These are phyloP conservation scores for Hirtodrosophila duncani DNA, from an alignment of 2,888 invertebrate species.

Conservation along the genomic window DNA sequence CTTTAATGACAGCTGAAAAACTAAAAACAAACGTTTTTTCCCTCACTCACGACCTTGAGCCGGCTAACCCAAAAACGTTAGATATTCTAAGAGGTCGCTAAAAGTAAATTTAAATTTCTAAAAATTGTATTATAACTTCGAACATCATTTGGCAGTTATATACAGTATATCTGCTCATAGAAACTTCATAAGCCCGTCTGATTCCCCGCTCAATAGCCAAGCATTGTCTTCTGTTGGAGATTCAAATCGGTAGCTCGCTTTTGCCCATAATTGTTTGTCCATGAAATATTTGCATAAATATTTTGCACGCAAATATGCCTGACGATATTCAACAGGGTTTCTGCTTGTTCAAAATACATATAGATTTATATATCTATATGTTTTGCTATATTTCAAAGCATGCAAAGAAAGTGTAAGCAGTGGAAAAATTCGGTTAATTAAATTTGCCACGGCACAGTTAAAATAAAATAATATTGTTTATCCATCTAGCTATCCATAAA, in stretches of 20 bases:
- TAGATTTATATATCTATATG: too few species aligned
- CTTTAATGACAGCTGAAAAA: too few species aligned
- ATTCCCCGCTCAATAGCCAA: slow-evolving; percentile 18
- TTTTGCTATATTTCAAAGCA: too few species aligned
- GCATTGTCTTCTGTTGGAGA: slow-evolving; percentile 18
- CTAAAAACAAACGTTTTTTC: too few species aligned
- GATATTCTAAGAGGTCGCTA: too few species aligned
- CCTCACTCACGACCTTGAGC: too few species aligned
- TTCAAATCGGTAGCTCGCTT: slow-evolving; percentile 23
- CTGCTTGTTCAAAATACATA: slow-evolving; percentile 18
- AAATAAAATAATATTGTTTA: slow-evolving; percentile 25
- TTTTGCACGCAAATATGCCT: slow-evolving; percentile 55
- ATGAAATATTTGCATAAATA: slow-evolving; percentile 52
- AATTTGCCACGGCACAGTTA: slow-evolving; percentile 39
- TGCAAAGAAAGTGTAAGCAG: slow-evolving; percentile 47
- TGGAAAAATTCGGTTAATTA: slow-evolving; percentile 46
- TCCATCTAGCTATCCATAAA: slow-evolving; percentile 43
- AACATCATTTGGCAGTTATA: too few species aligned
- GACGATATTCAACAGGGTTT: slow-evolving; percentile 22
- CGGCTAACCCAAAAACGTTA: too few species aligned
- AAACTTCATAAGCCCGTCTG: too few species aligned
- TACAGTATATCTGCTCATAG: too few species aligned
- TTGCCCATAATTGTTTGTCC: slow-evolving; percentile 19
- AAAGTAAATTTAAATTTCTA: too few species aligned
- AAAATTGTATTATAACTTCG: too few species aligned